Conservation (phyloP, 2,797 vertebrate species). For the Macrochelys suwanniensis region DNA sequence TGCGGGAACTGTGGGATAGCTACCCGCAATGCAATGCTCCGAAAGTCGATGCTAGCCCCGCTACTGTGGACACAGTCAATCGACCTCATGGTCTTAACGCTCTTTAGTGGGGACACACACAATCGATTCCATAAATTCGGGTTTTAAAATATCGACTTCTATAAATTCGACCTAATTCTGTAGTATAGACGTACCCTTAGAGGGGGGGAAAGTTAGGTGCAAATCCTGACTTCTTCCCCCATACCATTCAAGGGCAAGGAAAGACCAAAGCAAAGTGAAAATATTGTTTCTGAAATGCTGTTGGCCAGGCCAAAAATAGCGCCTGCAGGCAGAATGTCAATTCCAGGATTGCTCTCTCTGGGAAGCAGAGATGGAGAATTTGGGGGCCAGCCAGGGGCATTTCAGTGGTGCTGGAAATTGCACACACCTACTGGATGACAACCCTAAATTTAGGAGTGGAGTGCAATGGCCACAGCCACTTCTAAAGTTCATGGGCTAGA, state of each 20-base stretch:
- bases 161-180: no score
- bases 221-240: not conserved
- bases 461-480: not conserved
- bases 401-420: not conserved
- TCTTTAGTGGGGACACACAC: no score
- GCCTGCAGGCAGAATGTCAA: not conserved
- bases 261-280: fast-evolving
- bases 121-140: no score
- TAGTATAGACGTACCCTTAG: no score
- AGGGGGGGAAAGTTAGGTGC: not conserved
- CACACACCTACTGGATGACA: fast-evolving
- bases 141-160: no score
- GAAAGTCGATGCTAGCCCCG: no score
- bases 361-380: not conserved
- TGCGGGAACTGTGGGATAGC: no score
- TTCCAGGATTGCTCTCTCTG: not conserved
- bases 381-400: fast-evolving
- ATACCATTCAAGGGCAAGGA: not conserved
- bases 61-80: no score
- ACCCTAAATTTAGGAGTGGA: not conserved
- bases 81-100: no score
- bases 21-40: no score
- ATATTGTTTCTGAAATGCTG: not conserved
- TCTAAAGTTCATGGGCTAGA: not conserved
- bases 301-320: fast-evolving